Evolutionary conservation across 2,888 invertebrate species (phyloP).

Genomic region (Patella caerulea): DNA sequence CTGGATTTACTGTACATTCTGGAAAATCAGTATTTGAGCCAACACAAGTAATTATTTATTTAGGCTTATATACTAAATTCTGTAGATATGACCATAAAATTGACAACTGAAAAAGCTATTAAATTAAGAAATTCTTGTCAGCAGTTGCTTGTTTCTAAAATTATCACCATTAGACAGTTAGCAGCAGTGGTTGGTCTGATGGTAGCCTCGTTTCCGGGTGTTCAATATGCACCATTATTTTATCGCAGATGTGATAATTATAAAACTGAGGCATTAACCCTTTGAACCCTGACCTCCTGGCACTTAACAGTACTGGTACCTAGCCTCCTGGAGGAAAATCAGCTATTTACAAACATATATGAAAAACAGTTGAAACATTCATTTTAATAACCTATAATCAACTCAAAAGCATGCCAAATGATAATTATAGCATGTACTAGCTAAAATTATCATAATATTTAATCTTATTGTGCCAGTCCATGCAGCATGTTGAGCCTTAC

Average conservation of each 20-base stretch:
- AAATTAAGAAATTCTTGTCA: not conserved
- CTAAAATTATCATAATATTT: too few species aligned
- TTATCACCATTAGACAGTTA: conserved; percentile 13
- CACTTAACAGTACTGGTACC: too few species aligned
- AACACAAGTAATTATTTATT: conserved; percentile 13
- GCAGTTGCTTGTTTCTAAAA: not conserved
- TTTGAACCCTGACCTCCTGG: too few species aligned
- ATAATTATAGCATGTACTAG: too few species aligned
- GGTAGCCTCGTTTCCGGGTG: conserved; percentile 9
- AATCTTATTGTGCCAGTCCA: too few species aligned
- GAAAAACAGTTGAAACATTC: too few species aligned
- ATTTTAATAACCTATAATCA: too few species aligned
- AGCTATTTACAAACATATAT: too few species aligned
- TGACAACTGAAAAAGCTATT: conserved; percentile 31
- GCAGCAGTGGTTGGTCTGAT: conserved; percentile 12
- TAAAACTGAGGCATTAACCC: not conserved
- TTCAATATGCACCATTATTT: not conserved
- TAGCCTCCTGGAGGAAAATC: too few species aligned
- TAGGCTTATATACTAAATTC: conserved; percentile 16
- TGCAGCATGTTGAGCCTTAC: too few species aligned
- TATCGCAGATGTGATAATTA: not conserved
- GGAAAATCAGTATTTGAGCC: conserved; percentile 13
- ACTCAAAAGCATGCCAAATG: too few species aligned
- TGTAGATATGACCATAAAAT: conserved; percentile 31
- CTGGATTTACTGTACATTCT: conserved; percentile 16